phyloP scores from a whole-genome alignment of 2,888 invertebrate genomes.

The Epirrhoe alternata region DNA sequence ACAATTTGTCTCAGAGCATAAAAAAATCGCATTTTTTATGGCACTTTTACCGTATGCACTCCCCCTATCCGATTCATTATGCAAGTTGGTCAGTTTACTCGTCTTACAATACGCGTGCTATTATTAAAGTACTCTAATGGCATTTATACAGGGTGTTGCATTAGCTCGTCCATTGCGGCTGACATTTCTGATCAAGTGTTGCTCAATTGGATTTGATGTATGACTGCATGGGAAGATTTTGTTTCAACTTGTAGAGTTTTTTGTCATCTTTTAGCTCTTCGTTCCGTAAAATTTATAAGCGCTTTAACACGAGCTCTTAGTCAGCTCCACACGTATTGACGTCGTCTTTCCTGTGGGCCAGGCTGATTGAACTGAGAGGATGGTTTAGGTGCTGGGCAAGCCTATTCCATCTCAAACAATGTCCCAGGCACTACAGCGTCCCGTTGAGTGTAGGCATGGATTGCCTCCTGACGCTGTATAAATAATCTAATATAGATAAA shows the following conservation, averaged over 20 bases:
- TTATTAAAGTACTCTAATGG: conserved; percentile 63
- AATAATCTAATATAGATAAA: no score
- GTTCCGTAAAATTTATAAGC: no score
- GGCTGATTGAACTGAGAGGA: no score
- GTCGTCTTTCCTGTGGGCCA: no score
- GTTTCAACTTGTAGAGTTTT: conserved; percentile 13
- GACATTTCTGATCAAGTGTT: conserved; percentile 64
- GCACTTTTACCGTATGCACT: conserved; percentile 1
- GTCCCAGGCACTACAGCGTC: no score
- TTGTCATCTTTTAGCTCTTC: not conserved
- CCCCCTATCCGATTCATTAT: conserved; percentile 46
- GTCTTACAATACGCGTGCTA: conserved; percentile 45
- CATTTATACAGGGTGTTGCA: conserved; percentile 66
- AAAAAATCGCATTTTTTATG: not conserved
- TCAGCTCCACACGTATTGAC: no score
- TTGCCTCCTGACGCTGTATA: no score
- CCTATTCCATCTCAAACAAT: no score
- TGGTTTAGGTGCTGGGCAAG: no score
- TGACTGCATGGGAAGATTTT: conserved; percentile 19
- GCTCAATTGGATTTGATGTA: conserved; percentile 58
- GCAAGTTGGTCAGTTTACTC: conserved; percentile 58
- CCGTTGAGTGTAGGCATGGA: no score
- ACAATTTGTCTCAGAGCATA: not conserved
- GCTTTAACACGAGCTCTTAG: no score
- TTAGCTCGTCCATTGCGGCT: conserved; percentile 53